Conservation (phyloP, 2,888 invertebrate species). For the Acleris holmiana region DNA sequence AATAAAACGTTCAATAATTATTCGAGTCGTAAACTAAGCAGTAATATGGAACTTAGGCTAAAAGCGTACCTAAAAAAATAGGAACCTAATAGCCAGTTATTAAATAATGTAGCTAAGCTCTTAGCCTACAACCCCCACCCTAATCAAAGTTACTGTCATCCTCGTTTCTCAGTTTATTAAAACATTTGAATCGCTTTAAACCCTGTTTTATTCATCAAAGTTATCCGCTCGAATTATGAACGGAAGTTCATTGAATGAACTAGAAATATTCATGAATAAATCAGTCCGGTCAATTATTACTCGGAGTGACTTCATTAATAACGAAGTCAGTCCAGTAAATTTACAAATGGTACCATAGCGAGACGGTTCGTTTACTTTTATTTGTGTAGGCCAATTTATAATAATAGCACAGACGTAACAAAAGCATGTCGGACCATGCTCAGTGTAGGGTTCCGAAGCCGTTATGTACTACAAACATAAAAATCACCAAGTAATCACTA, state of each 20-base stretch:
- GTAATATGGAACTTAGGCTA: too few relatives aligned
- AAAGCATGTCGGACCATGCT: too few relatives aligned
- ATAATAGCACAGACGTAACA: too few relatives aligned
- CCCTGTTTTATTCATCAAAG: slow-evolving; percentile 30
- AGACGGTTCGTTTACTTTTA: too few relatives aligned
- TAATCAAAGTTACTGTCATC: slow-evolving; percentile 28
- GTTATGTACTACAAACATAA: too few relatives aligned
- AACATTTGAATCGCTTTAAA: slow-evolving; percentile 29
- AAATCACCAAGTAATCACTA: too few relatives aligned
- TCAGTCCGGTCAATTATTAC: slow-evolving; percentile 26
- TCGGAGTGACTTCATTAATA: slow-evolving; percentile 20
- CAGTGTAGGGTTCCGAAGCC: too few relatives aligned
- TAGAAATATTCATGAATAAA: slow-evolving; percentile 32
- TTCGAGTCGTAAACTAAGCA: too few relatives aligned
- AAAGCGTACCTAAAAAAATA: too few relatives aligned
- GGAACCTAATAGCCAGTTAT: too few relatives aligned
- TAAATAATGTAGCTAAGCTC: slow-evolving; percentile 7
- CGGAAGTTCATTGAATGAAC: slow-evolving; percentile 27
- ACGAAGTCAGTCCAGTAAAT: slow-evolving; percentile 1
- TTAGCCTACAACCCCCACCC: slow-evolving; percentile 6
- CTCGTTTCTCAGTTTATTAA: slow-evolving; percentile 34
- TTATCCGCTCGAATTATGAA: slow-evolving; percentile 22
- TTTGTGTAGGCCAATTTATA: too few relatives aligned
- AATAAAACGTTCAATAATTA: too few relatives aligned
- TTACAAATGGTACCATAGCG: not conserved